Evolutionary conservation across 2,113 vertebrate genomes (phyloP).

Genomic region (Ophiodon elongatus): DNA sequence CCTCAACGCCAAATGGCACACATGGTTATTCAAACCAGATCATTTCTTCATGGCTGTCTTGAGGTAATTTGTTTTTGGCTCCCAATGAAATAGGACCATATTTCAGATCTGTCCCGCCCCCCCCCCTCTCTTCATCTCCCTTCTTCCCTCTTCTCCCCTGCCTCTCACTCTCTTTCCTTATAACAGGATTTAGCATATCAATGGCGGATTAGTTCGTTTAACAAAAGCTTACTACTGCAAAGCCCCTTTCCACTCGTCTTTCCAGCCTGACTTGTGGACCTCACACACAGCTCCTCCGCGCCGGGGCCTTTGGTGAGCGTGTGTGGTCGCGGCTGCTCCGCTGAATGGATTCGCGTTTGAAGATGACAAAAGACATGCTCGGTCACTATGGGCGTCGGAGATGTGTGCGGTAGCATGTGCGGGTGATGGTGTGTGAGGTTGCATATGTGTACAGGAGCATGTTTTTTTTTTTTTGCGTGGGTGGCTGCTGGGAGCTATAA

Average conservation of each 20-base stretch:
- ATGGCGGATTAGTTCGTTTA: slow-evolving; percentile 80
- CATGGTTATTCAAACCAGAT: slow-evolving; percentile 48
- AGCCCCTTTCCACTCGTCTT: slow-evolving; percentile 79
- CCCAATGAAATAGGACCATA: slow-evolving; percentile 42
- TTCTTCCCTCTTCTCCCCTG: slow-evolving; percentile 14
- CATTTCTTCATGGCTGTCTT: slow-evolving; percentile 35
- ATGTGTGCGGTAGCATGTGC: slow-evolving; percentile 49
- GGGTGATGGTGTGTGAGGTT: slow-evolving; percentile 27
- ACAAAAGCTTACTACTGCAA: slow-evolving; percentile 82
- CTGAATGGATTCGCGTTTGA: slow-evolving; percentile 70
- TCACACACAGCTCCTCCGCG: slow-evolving; percentile 75
- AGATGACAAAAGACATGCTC: slow-evolving; percentile 74
- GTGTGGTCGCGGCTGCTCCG: slow-evolving; percentile 74
- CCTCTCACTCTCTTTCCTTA: slow-evolving; percentile 62
- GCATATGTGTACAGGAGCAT: not conserved
- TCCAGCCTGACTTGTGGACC: slow-evolving; percentile 80
- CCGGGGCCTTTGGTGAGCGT: slow-evolving; percentile 73
- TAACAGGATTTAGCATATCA: slow-evolving; percentile 83
- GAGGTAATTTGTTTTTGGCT: slow-evolving; percentile 51
- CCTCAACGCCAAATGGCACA: slow-evolving; percentile 19
- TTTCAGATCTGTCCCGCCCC: slow-evolving; percentile 43
- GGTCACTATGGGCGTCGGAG: slow-evolving; percentile 62
- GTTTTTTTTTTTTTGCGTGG: slow-evolving; percentile 22
- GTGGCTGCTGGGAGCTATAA: not conserved
- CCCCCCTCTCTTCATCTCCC: slow-evolving; percentile 11